Conservation (phyloP, 2,113 vertebrate species). For the Pseudopipra pipra region DNA sequence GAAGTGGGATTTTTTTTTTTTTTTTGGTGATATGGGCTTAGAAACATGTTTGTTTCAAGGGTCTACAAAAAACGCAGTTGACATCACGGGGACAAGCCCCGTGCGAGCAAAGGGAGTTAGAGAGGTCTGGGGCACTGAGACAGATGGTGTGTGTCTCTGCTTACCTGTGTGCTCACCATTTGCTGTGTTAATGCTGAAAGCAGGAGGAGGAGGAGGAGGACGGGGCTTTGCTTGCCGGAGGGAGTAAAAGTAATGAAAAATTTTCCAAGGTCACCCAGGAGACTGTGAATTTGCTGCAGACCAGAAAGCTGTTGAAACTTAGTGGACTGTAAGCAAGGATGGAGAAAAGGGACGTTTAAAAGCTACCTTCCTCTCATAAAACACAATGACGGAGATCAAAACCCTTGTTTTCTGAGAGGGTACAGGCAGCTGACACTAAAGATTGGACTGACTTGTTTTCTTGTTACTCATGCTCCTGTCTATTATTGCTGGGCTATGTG, state of each 20-base stretch:
- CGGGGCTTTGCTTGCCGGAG: not conserved
- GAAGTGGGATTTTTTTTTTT: not conserved
- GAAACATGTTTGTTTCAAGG: not conserved
- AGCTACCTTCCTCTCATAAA: not conserved
- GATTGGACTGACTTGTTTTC: not conserved
- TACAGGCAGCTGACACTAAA: not conserved
- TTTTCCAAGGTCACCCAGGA: not conserved
- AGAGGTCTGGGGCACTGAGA: not conserved
- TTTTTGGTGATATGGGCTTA: not conserved
- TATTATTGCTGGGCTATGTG: not conserved
- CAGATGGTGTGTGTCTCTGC: not conserved
- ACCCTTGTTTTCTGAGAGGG: not conserved
- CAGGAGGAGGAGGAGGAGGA: not conserved
- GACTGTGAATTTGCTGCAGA: not conserved
- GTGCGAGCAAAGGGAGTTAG: not conserved
- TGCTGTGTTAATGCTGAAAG: not conserved
- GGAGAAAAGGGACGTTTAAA: conserved; percentile 1
- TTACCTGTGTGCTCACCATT: not conserved
- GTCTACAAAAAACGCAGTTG: not conserved
- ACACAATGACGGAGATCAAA: not conserved
- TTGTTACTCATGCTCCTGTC: not conserved
- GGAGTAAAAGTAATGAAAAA: not conserved
- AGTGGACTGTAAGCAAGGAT: not conserved
- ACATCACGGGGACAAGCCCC: accelerated
- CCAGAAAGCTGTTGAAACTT: not conserved